Conservation (phyloP, 2,797 vertebrate genomes). For the Acanthiza pusilla region DNA sequence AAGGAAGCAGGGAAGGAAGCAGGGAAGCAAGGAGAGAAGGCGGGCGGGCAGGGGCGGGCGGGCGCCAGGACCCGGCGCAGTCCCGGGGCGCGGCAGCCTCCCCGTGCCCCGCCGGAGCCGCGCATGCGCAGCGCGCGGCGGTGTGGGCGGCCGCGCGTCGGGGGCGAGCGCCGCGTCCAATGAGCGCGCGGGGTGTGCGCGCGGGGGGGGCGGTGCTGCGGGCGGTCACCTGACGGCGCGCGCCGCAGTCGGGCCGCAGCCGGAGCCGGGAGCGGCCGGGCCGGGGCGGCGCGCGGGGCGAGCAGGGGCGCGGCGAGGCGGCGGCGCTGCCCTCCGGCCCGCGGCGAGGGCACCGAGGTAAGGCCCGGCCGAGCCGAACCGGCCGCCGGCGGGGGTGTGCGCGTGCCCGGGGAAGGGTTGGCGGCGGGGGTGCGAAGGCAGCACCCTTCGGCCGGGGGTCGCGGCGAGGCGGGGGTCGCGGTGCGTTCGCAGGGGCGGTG, state of each 20-base stretch:
- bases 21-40: too few species aligned
- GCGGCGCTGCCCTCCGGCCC: not conserved
- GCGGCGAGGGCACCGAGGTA: not conserved
- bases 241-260: not conserved
- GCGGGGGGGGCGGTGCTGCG: not conserved
- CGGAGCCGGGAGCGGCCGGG: not conserved
- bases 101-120: accelerated
- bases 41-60: too few species aligned
- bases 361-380: not conserved
- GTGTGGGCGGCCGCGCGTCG: not conserved
- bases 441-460: not conserved
- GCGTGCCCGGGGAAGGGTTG: not conserved
- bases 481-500: accelerated
- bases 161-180: not conserved
- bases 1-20: not conserved
- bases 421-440: not conserved
- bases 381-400: not conserved
- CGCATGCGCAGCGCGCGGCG: not conserved
- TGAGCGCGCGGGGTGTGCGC: not conserved
- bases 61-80: accelerated
- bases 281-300: not conserved
- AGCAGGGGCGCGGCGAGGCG: not conserved
- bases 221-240: constrained; percentile 38
- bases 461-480: not conserved
- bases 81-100: accelerated